Conservation (phyloP, 2,797 vertebrate genomes). For the Sternotherus odoratus region DNA sequence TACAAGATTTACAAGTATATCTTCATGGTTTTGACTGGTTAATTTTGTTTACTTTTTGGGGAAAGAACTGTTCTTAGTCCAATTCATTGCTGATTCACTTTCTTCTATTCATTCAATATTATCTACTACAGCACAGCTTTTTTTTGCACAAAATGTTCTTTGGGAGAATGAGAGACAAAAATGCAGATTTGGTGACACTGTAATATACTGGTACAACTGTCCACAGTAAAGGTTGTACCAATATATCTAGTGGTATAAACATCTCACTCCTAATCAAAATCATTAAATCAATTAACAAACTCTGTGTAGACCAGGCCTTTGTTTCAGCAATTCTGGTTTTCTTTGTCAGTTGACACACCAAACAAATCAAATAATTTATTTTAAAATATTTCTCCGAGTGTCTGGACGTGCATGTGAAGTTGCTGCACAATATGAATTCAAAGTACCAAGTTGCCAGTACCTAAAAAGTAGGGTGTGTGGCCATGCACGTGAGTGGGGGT, state of each 20-base stretch:
- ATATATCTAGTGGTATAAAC: constrained; percentile 38
- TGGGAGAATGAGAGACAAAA: no score
- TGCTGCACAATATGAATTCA: constrained; percentile 68
- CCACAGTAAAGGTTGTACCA: not conserved
- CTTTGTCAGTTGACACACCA: constrained; percentile 53
- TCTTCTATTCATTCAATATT: no score
- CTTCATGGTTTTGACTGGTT: no score
- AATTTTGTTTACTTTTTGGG: no score
- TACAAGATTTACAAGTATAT: no score
- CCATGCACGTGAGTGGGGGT: no score
- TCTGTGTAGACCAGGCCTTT: constrained; percentile 35
- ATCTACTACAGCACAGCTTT: no score
- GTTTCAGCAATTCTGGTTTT: constrained; percentile 58
- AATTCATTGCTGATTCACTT: no score
- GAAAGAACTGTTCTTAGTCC: no score
- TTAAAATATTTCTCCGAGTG: not conserved
- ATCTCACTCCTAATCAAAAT: constrained; percentile 50
- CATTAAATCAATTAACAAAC: constrained; percentile 40
- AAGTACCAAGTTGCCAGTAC: constrained; percentile 62
- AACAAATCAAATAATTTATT: constrained; percentile 58
- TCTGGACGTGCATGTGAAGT: constrained; percentile 22
- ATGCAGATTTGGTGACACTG: no score
- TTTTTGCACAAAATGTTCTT: no score
- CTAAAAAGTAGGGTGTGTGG: constrained; percentile 35
- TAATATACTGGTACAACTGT: not conserved